Conservation (phyloP, 2,888 invertebrate species). For the Ophion ellenae region DNA sequence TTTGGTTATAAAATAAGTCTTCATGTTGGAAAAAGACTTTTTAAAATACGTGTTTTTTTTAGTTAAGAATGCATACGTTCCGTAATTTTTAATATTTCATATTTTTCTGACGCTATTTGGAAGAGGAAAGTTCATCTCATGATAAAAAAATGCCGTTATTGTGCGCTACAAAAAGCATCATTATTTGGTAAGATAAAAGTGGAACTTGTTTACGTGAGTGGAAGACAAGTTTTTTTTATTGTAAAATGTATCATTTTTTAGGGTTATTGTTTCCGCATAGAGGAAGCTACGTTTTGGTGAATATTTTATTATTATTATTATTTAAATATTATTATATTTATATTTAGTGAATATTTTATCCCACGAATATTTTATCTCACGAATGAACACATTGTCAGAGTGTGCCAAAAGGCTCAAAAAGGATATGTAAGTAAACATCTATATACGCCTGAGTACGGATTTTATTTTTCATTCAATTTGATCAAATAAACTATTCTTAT, state of each 20-base stretch:
- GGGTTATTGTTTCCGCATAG: neutral
- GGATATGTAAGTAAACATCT: neutral
- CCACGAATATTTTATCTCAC: neutral
- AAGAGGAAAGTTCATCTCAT: too few species aligned
- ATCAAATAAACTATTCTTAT: neutral
- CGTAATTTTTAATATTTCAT: neutral
- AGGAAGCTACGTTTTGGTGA: neutral
- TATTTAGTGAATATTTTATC: neutral
- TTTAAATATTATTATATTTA: too few species aligned
- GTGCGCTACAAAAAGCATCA: neutral
- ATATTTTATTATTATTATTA: too few species aligned
- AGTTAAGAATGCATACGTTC: neutral
- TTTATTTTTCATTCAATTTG: neutral
- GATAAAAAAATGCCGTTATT: neutral
- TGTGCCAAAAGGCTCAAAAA: neutral
- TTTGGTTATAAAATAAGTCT: too few species aligned
- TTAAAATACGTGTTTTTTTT: neutral
- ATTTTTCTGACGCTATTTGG: neutral
- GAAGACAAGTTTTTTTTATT: too few species aligned
- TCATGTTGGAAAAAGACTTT: too few species aligned
- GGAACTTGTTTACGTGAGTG: too few species aligned
- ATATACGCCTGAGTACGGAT: neutral
- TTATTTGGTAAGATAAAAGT: neutral
- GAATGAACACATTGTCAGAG: neutral
- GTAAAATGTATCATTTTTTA: neutral